These are phyloP conservation scores for Chrysogorgia sp. DNA, from an alignment of 92 coral and sea anemone genomes.

Conservation along the genomic window DNA sequence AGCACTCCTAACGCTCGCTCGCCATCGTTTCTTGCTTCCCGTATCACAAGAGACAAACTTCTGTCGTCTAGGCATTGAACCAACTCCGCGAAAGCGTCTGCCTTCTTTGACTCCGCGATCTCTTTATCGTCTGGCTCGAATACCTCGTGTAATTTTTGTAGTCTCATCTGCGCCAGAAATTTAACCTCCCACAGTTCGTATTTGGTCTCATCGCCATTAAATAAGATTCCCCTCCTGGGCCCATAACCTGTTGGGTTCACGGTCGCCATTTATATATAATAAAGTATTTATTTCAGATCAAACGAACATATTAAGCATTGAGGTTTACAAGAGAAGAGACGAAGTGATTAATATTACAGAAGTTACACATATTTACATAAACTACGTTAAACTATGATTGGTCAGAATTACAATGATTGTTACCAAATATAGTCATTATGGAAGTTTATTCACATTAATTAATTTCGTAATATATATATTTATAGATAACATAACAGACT, in stretches of 20 bases:
- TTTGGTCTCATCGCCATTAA: constrained; percentile 62
- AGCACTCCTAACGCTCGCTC: constrained; percentile 43
- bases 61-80: constrained; percentile 63
- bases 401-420: too few species aligned
- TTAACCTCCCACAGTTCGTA: constrained; percentile 71
- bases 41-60: constrained; percentile 51
- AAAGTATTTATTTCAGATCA: too few species aligned
- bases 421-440: too few species aligned
- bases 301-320: too few species aligned
- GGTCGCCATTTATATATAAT: too few species aligned
- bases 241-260: constrained; percentile 65
- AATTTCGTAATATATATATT: too few species aligned
- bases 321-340: too few species aligned
- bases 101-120: constrained; percentile 23
- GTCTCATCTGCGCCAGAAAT: constrained; percentile 59
- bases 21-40: constrained; percentile 54
- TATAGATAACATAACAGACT: too few species aligned
- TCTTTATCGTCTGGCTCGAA: constrained; percentile 37
- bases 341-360: too few species aligned
- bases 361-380: too few species aligned
- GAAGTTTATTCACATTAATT: too few species aligned
- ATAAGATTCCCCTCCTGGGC: constrained; percentile 63
- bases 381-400: too few species aligned
- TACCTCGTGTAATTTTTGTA: constrained; percentile 51
- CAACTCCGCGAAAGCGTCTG: constrained; percentile 57